These are phyloP conservation scores for Eupleurogrammus muticus DNA, from an alignment of 2,797 vertebrate genomes.

Conservation along the genomic window DNA sequence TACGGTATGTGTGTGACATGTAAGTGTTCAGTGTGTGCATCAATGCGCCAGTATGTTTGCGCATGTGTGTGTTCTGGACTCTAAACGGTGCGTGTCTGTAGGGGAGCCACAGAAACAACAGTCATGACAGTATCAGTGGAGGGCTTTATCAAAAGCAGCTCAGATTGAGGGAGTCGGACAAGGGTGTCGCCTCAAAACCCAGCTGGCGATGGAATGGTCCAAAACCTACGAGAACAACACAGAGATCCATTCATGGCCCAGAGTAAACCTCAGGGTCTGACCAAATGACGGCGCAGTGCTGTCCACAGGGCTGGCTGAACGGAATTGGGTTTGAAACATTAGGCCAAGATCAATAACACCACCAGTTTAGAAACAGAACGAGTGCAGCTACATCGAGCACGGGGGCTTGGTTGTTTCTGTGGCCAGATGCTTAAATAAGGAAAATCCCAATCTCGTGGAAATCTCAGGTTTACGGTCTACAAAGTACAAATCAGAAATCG, in stretches of 20 bases:
- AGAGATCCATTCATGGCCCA: conserved; percentile 74
- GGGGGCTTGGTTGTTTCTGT: conserved; percentile 56
- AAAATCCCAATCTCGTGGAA: conserved; percentile 48
- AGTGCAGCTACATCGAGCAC: conserved; percentile 35
- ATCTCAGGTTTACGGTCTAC: conserved; percentile 45
- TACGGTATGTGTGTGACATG: conserved; percentile 30
- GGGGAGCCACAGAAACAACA: conserved; percentile 46
- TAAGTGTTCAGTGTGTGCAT: conserved; percentile 30
- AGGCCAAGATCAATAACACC: conserved; percentile 80
- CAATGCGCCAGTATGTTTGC: conserved; percentile 24
- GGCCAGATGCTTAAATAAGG: conserved; percentile 48
- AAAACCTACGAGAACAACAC: conserved; percentile 67
- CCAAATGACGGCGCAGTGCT: conserved; percentile 58
- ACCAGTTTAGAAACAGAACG: conserved; percentile 65
- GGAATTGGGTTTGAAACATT: conserved; percentile 63
- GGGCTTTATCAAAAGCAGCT: conserved; percentile 63
- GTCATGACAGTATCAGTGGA: conserved; percentile 47
- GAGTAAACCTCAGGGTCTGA: conserved; percentile 61
- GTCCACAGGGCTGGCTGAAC: conserved; percentile 58
- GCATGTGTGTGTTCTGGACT: conserved; percentile 27
- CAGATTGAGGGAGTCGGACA: conserved; percentile 42
- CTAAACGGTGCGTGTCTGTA: conserved; percentile 22
- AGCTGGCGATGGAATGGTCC: conserved; percentile 68
- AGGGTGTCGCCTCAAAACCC: conserved; percentile 62
- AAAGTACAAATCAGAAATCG: conserved; percentile 56